Percentiles rank a stretch among this genome's conserved stretches.
Evolutionary conservation across 2,113 vertebrate genomes (phyloP).

Genomic region (Picathartes gymnocephalus): DNA sequence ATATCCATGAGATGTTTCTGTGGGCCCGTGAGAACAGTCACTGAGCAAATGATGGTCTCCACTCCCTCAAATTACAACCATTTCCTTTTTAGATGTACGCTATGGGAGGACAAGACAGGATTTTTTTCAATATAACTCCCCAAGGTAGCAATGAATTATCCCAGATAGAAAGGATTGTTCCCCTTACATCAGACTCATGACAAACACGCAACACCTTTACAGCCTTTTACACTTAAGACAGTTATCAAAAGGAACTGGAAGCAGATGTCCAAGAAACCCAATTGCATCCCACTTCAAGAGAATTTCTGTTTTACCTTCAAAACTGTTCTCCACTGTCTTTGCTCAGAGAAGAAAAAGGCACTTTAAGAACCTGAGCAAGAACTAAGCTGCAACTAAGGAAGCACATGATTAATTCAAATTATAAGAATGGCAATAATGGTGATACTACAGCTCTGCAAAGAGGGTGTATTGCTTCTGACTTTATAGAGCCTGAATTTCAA

Average conservation of each 20-base stretch:
- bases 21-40: background rate
- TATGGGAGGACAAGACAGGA: background rate
- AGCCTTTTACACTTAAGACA: too few species aligned
- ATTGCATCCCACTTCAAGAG: background rate
- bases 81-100: background rate
- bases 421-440: background rate
- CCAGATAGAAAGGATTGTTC: background rate
- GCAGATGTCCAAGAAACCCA: background rate
- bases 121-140: background rate
- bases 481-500: background rate
- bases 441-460: background rate
- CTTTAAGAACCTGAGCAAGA: background rate
- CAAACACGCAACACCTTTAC: background rate
- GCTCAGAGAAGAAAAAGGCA: background rate
- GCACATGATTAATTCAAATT: background rate
- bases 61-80: background rate
- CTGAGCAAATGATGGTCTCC: background rate
- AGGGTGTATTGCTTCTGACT: background rate
- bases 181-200: background rate
- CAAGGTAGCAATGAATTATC: background rate
- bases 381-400: background rate
- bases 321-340: background rate
- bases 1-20: background rate
- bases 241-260: background rate
- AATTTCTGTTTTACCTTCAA: background rate